A percentile compares a stretch with the other conserved stretches of the same genome.
These are phyloP conservation scores for Heloderma charlesbogerti DNA, from an alignment of 2,113 vertebrate genomes.

Conservation along the genomic window DNA sequence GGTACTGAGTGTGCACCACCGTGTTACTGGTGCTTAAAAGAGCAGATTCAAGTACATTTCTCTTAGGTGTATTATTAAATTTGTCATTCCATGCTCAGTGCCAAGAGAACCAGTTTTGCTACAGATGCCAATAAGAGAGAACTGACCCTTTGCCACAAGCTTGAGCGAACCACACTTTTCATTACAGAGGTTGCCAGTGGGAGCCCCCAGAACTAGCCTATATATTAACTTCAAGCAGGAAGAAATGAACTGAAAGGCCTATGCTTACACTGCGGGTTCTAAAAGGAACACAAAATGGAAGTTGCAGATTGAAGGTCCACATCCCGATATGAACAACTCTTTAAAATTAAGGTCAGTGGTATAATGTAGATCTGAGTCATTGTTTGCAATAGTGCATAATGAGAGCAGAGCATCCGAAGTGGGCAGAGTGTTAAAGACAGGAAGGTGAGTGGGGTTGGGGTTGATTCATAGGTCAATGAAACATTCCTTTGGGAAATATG, in stretches of 20 bases:
- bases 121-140: slow-evolving; percentile 3
- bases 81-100: neutral
- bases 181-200: slow-evolving; percentile 1
- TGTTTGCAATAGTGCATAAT: neutral
- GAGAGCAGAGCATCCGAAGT: neutral
- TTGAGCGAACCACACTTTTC: slow-evolving; percentile 5
- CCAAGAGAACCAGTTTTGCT: neutral
- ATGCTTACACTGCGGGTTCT: neutral
- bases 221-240: slow-evolving; percentile 15
- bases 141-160: neutral
- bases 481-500: neutral
- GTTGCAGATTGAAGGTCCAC: neutral
- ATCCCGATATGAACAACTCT: neutral
- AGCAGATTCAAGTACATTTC: slow-evolving; percentile 7
- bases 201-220: neutral
- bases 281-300: neutral
- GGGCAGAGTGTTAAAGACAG: neutral
- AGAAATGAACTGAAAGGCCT: neutral
- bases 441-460: neutral
- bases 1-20: neutral
- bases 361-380: neutral
- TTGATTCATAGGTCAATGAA: neutral
- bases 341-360: neutral
- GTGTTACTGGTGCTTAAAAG: neutral
- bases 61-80: slow-evolving; percentile 24